Evolutionary conservation across 2,797 vertebrate genomes (phyloP).

Genomic region (Neosalanx taihuensis): DNA sequence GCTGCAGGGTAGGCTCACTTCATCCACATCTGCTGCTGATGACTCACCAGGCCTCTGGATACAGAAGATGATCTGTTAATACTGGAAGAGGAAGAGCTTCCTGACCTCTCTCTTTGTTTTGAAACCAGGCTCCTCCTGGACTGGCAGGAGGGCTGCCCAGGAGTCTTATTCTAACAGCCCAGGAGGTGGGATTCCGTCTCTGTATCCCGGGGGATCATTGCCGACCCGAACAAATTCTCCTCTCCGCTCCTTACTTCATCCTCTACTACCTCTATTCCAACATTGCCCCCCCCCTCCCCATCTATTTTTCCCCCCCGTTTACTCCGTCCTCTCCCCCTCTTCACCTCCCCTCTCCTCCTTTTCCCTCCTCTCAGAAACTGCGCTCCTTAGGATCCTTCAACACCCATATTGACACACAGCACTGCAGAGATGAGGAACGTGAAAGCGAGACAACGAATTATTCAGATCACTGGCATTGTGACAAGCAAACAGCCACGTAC

Average conservation of each 20-base stretch:
- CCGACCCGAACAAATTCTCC: constrained; percentile 52
- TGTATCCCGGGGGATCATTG: too few species aligned
- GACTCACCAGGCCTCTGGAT: too few species aligned
- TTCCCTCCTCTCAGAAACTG: constrained; percentile 63
- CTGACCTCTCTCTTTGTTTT: too few species aligned
- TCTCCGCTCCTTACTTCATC: neutral
- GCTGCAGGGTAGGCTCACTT: too few species aligned
- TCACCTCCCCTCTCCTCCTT: constrained; percentile 27
- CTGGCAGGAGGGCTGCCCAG: too few species aligned
- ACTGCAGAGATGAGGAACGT: constrained; percentile 43
- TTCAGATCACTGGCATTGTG: constrained; percentile 36
- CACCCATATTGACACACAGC: constrained; percentile 32
- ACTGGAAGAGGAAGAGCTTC: too few species aligned
- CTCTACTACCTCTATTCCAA: neutral
- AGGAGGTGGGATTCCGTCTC: too few species aligned
- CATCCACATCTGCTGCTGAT: too few species aligned
- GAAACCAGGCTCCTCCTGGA: too few species aligned
- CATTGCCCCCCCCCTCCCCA: too few species aligned
- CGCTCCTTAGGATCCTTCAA: constrained; percentile 65
- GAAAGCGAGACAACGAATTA: constrained; percentile 27
- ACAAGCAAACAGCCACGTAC: constrained; percentile 10
- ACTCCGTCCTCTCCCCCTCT: neutral
- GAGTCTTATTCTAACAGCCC: too few species aligned
- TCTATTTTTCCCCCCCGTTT: neutral
- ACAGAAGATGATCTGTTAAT: too few species aligned